These are phyloP conservation scores for Drosophila phalerata DNA, from an alignment of 2,888 invertebrate species.

Conservation along the genomic window DNA sequence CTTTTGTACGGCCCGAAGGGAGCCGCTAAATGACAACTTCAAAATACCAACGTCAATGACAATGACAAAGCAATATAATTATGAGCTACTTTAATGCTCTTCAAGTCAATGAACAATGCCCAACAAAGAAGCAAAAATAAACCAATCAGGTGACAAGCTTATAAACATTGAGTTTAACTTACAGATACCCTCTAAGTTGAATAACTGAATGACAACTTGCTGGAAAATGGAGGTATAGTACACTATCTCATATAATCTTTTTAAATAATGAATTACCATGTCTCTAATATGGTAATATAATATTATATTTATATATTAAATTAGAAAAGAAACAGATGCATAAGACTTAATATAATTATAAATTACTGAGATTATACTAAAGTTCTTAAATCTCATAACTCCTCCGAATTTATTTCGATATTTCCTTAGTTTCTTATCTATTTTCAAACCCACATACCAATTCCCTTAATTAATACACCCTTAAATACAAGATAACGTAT, in stretches of 20 bases:
- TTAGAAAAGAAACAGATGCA: too few relatives aligned
- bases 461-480: neutral
- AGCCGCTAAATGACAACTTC: slow-evolving; percentile 74
- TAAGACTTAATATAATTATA: too few relatives aligned
- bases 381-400: too few relatives aligned
- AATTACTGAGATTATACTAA: too few relatives aligned
- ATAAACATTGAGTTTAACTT: neutral
- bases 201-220: too few relatives aligned
- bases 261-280: too few relatives aligned
- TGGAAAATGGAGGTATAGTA: too few relatives aligned
- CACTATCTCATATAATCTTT: too few relatives aligned
- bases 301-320: too few relatives aligned
- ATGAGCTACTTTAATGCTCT: slow-evolving; percentile 76
- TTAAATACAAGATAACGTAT: neutral
- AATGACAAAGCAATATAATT: slow-evolving; percentile 66
- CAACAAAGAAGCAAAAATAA: slow-evolving; percentile 37
- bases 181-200: slow-evolving; percentile 4
- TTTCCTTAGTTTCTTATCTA: neutral
- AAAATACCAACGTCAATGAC: slow-evolving; percentile 58
- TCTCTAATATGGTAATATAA: too few relatives aligned
- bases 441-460: neutral
- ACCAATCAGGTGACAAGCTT: slow-evolving; percentile 9
- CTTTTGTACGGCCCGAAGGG: slow-evolving; percentile 64
- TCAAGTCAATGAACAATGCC: slow-evolving; percentile 52
- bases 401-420: too few relatives aligned